Evolutionary conservation across 1,140 invertebrate genomes (phyloP).

Genomic region (Micrasema longulum): DNA sequence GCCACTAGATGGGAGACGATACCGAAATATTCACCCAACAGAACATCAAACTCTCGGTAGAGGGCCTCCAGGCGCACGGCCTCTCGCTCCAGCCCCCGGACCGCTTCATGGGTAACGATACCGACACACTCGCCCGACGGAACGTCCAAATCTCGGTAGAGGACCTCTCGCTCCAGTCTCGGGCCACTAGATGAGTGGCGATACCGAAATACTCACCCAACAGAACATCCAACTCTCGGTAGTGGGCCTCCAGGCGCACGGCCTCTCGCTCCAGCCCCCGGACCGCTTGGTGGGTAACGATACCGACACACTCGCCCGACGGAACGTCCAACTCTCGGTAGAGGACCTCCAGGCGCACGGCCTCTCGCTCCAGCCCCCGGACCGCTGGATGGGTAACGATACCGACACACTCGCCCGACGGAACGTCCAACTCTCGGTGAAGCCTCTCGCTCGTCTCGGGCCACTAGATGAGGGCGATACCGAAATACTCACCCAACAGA

Average conservation of each 20-base stretch:
- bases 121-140: too few relatives aligned
- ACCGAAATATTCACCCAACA: conserved; percentile 37
- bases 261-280: conserved; percentile 40
- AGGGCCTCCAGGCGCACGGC: conserved; percentile 36
- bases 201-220: conserved; percentile 23
- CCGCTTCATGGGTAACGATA: too few relatives aligned
- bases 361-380: conserved; percentile 42
- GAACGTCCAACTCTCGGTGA: too few relatives aligned
- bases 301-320: too few relatives aligned
- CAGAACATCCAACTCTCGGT: conserved; percentile 47
- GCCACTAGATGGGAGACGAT: too few relatives aligned
- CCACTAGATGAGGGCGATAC: too few relatives aligned
- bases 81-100: conserved; percentile 42
- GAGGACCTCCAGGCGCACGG: conserved; percentile 34
- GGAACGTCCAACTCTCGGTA: conserved; percentile 51
- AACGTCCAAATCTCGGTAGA: too few relatives aligned
- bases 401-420: too few relatives aligned
- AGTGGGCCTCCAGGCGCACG: conserved; percentile 35
- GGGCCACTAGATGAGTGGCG: not conserved
- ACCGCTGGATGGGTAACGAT: too few relatives aligned
- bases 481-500: conserved; percentile 34
- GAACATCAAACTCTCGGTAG: conserved; percentile 48
- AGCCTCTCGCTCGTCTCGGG: too few relatives aligned
- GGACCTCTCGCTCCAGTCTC: too few relatives aligned
- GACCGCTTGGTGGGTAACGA: too few relatives aligned